Percentiles rank a stretch among this genome's conserved stretches.
phyloP scores from a whole-genome alignment of 2,113 vertebrate genomes.

The Ageneiosus marmoratus region DNA sequence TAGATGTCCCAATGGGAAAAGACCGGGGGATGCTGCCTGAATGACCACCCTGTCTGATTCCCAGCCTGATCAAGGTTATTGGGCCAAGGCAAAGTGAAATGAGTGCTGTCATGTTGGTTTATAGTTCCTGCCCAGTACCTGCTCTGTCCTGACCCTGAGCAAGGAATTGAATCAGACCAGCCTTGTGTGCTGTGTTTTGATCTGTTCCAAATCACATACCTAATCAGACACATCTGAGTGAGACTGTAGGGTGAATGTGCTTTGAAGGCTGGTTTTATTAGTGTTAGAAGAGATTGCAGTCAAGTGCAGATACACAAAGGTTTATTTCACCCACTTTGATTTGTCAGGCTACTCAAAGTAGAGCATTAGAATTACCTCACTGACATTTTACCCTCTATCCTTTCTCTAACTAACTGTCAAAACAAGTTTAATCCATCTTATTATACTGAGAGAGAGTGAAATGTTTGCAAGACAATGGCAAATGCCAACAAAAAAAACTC shows the following conservation, averaged over 20 bases:
- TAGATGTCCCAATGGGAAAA: constrained; percentile 47
- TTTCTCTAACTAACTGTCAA: constrained; percentile 46
- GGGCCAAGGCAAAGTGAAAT: constrained; percentile 67
- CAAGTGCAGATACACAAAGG: background rate
- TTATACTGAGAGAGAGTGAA: constrained; percentile 37
- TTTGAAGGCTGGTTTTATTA: constrained; percentile 23
- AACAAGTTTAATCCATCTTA: constrained; percentile 49
- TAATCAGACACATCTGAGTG: constrained; percentile 37
- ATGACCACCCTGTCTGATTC: constrained; percentile 71
- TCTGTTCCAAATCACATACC: constrained; percentile 27
- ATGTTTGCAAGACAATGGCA: constrained; percentile 49
- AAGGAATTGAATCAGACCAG: constrained; percentile 43
- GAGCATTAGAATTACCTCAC: constrained; percentile 36
- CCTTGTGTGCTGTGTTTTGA: constrained; percentile 15
- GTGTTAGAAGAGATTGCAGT: background rate
- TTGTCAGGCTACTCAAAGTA: background rate
- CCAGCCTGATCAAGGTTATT: constrained; percentile 71
- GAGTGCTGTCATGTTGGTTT: constrained; percentile 67
- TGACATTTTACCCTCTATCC: constrained; percentile 26
- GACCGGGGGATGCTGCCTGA: constrained; percentile 61
- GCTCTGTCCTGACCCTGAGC: constrained; percentile 43
- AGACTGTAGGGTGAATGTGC: background rate
- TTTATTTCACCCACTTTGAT: constrained; percentile 6
- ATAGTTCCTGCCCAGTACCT: constrained; percentile 59
- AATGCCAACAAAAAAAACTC: constrained; percentile 43